Base-by-base conservation (phyloP, 1,140 invertebrate species). In the Drosophila sproati region DNA sequence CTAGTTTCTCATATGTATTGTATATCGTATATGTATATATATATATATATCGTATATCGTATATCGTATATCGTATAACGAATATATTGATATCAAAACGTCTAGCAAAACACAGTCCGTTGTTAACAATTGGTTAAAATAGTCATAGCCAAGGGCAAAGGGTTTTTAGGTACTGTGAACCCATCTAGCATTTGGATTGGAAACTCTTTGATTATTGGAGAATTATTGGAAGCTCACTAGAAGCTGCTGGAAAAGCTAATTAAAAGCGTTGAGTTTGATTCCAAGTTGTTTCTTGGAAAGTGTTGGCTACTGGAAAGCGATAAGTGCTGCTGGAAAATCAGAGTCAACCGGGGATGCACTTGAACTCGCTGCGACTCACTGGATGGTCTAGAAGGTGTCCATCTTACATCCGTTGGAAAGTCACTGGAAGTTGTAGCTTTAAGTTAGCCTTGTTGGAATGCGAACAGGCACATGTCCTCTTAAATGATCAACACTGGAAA, bases 21-120 rank as follows among this genome's bases (percentile, higher is more conserved):
- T 54, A 70, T 47, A 62, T 55, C 32, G n/a, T 68, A 68, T 48
- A 29, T 43, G 20, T 29, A 10, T 45, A n/a, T 45, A 59, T 43
- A 37, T 51, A 32, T 45, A 54, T 52, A 3, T 43, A n/a, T 43
- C 39, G 39, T 43, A 43, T 43, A 43, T 43, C 35, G 4, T 41
- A 56, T 35, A 35, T 20, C 54, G 34, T 35, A 1, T 41, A 41
- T 10, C 8, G 8, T 55, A 55, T 57, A 8, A 56, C 37, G 31
- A 39, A 51, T 72, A 67, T 73, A 54, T 45, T 45, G 70, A 32
- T 73, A 54, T 68, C 68, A 69, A 73, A 68, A 55, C 43, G 31
- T 69, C 56, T 69, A 61, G 71, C 71, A 73, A 73, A 73, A 73
- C 71, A 73, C 70, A 73, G 70, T 73, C 63, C 63, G 47, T 60